A percentile compares a stretch with the other conserved stretches of the same genome.
Conservation (phyloP, 2,113 vertebrate genomes). For the Vicugna pacos region DNA sequence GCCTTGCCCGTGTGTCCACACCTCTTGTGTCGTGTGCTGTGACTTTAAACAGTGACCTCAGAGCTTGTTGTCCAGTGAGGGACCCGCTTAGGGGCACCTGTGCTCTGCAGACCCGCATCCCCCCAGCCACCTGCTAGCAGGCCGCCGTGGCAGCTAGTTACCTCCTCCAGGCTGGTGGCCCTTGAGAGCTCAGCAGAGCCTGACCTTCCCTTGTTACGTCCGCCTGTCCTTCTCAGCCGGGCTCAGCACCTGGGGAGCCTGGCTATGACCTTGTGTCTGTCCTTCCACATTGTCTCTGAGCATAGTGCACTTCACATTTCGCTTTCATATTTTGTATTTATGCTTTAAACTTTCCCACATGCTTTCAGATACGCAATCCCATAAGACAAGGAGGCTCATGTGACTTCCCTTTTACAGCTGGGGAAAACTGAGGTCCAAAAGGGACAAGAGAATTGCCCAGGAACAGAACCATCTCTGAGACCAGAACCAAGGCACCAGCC, state of each 20-base stretch:
- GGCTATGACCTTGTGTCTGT: not conserved
- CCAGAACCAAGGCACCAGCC: not conserved
- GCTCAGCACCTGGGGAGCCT: not conserved
- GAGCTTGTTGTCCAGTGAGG: rapidly evolving
- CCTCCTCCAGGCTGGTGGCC: not conserved
- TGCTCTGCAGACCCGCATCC: no score
- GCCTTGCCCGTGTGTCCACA: no score
- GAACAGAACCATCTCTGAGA: not conserved
- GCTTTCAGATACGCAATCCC: no score
- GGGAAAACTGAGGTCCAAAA: not conserved
- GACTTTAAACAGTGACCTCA: not conserved
- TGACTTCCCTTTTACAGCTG: not conserved
- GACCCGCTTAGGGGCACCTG: no score
- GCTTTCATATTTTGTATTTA: not conserved
- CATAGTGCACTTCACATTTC: not conserved
- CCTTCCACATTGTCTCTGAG: not conserved
- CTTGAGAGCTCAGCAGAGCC: not conserved
- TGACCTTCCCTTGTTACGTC: rapidly evolving
- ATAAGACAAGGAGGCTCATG: not conserved
- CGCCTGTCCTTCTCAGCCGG: not conserved
- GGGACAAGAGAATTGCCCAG: not conserved
- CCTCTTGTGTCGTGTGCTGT: rapidly evolving
- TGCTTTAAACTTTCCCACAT: not conserved
- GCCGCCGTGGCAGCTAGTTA: no score
- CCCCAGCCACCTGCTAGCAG: not conserved